Conservation (phyloP, 2,113 vertebrate genomes). For the Caranx melampygus region DNA sequence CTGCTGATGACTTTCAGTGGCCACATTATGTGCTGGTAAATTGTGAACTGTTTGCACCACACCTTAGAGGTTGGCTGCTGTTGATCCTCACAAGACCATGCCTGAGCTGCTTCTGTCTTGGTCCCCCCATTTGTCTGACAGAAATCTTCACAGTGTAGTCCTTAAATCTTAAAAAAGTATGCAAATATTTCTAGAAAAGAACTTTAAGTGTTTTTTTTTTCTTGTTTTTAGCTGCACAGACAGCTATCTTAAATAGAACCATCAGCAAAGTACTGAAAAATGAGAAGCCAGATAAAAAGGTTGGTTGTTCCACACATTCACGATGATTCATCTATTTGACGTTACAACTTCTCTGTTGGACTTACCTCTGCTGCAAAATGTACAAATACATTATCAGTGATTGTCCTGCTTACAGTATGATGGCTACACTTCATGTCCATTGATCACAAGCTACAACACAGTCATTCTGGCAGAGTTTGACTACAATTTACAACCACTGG, state of each 20-base stretch:
- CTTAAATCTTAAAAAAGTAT: background rate
- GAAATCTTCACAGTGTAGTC: too few species aligned
- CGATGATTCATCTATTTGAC: background rate
- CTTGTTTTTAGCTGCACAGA: slow-evolving; percentile 89
- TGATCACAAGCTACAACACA: slow-evolving; percentile 93
- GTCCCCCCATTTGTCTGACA: too few species aligned
- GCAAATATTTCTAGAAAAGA: background rate
- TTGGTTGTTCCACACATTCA: slow-evolving; percentile 53
- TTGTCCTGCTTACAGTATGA: slow-evolving; percentile 86
- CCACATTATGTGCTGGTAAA: too few species aligned
- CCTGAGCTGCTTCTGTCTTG: too few species aligned
- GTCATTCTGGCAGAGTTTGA: slow-evolving; percentile 97
- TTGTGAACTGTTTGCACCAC: too few species aligned
- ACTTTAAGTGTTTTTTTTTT: background rate
- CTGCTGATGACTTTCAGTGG: too few species aligned
- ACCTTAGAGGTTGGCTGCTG: too few species aligned
- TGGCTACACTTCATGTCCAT: slow-evolving; percentile 95
- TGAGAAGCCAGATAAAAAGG: slow-evolving; percentile 86
- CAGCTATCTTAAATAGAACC: slow-evolving; percentile 89
- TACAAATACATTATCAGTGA: background rate
- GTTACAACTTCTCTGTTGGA: background rate
- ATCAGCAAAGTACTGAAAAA: slow-evolving; percentile 91
- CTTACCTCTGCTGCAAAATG: background rate
- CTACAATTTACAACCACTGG: slow-evolving; percentile 89
- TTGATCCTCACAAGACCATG: too few species aligned